Evolutionary conservation across 2,797 vertebrate species (phyloP), one percentile per base, ranked within the genome.

Genomic region (Nannoperca obscura): DNA sequence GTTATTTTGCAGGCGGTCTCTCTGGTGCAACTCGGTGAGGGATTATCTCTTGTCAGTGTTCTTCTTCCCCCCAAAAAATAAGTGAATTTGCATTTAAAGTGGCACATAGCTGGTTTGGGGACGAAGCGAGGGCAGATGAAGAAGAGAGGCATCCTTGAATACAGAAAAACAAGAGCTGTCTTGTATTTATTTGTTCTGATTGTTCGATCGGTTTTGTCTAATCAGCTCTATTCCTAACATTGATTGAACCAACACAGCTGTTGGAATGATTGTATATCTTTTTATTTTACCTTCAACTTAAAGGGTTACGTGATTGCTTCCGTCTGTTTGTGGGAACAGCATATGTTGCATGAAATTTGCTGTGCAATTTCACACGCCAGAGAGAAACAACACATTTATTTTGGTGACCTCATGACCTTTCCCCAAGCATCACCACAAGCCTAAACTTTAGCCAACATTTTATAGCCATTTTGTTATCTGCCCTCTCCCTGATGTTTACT

Each of bases 31-130:
- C 90, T 87, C 77, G 12, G 78, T 82, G 78, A 90, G 86, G 91
- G 92, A 94, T 94, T 93, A 94, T 92, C 90, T 83, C 84, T 86
- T 88, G 85, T 91, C 89, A 82, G 88, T 89, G 88, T n/a, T n/a
- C n/a, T 89, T 91, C 87, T 78, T 78, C 63, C 80, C 17, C n/a
- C 60, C 70, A 84, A 73, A 77, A 82, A 71, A 66, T 60, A 24
- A 62, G 65, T 7, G 52, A 86, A 94, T 95, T 94, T 92, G 88
- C 94, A 95, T 95, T 94, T 94, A 95, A 94, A 95, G 93, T 94
- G 91, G 84, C 86, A 88, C 85, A 88, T 87, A 80, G 90, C 84
- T 81, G 81, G 77, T 86, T 86, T 81, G 78, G 78, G 81, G 80
- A 84, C 55, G 32, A 69, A 83, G 84, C 67, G 8, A 84, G 86